These are phyloP conservation scores for Nannoperca obscura DNA, from an alignment of 2,797 vertebrate genomes.

Conservation along the genomic window DNA sequence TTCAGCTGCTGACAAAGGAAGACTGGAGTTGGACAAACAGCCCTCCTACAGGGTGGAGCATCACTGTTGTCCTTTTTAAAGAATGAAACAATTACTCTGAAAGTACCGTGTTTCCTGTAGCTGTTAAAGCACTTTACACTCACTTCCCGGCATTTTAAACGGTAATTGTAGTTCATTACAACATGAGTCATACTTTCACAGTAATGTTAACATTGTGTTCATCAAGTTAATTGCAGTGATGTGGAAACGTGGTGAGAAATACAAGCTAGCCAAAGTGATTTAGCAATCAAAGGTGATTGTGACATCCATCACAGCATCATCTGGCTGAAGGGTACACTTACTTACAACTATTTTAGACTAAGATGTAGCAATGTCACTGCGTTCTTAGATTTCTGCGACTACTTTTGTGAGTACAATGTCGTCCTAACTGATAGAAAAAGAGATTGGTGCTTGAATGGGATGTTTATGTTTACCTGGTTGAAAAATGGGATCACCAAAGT, in stretches of 20 bases:
- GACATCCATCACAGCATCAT: not conserved
- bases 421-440: not conserved
- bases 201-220: not conserved
- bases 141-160: not conserved
- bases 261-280: not conserved
- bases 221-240: not conserved
- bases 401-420: not conserved
- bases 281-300: not conserved
- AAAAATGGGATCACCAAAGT: not conserved
- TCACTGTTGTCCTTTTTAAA: conserved; percentile 2
- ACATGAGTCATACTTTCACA: not conserved
- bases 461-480: too few species aligned
- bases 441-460: not conserved
- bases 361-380: not conserved
- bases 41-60: not conserved
- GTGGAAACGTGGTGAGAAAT: not conserved
- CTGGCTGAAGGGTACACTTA: not conserved
- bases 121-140: not conserved
- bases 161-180: not conserved
- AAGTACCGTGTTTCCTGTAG: too few species aligned
- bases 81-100: not conserved
- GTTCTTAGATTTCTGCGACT: not conserved
- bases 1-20: conserved; percentile 57
- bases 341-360: not conserved
- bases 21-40: conserved; percentile 43